Evolutionary conservation across 2,113 vertebrate species (phyloP), one percentile per base, ranked within the genome.

Genomic region (Dromaius novaehollandiae): DNA sequence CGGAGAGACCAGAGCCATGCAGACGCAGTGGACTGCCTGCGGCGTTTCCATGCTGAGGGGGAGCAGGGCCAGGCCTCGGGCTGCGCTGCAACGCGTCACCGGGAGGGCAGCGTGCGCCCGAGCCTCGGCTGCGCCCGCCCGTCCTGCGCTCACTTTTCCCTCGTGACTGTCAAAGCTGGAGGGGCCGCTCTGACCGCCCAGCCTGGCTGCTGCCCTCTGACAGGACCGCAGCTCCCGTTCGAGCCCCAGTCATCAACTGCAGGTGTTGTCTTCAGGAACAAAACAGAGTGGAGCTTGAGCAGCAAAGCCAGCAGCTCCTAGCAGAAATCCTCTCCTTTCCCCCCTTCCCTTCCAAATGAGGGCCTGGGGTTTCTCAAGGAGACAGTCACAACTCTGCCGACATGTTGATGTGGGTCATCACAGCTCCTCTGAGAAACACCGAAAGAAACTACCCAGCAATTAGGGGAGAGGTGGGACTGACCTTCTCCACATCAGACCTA

Each of bases 81-180:
- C 42, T 83, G 7, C 7, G 38, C 30, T 24, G 11, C 3, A 2
- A 55, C 40, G 60, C 21, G 69, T 11, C 85, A 74, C 42, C 53
- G 70, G 55, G n/a, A 26, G 0, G 2, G 32, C 34, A 48, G 1
- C 1, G 3, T 34, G 51, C 19, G 32, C 25, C 30, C 2, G 2
- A 88, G 26, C 14, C 12, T 3, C 0, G 4, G 40, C 30, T 80
- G 75, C 56, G 36, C 20, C 9, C 34, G 9, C 58, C 26, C 40
- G 19, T n/a, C 32, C 70, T 22, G 19, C 21, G 19, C 56, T 74
- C 40, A 26, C 51, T 51, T 80, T 38, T 65, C 42, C 24, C 26
- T 28, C 2, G 1, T 30, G 19, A 28, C 25, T 78, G 30, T 38
- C 55, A 30, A 6, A 48, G 36, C 38, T 44, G 44, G 22, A 73